Percentiles rank a stretch among this genome's conserved stretches.
Conservation (phyloP, 1,140 invertebrate species). For the Aphis craccivora region DNA sequence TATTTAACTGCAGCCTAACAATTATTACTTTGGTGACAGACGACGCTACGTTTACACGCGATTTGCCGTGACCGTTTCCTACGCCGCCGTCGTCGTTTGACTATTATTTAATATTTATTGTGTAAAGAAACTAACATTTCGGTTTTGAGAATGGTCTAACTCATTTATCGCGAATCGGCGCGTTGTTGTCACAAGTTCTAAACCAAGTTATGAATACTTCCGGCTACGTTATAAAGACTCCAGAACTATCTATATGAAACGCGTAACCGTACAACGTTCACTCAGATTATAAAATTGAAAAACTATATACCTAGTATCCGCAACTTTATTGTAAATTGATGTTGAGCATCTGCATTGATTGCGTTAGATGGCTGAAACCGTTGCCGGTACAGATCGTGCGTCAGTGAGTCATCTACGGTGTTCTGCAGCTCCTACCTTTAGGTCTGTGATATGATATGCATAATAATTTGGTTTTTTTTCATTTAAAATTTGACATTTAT, state of each 20-base stretch:
- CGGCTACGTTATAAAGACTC: neutral
- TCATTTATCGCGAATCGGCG: neutral
- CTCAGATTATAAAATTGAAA: no score
- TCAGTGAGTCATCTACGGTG: no score
- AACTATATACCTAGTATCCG: neutral
- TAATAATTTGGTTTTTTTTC: neutral
- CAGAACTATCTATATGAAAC: neutral
- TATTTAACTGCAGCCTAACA: neutral
- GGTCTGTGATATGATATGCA: no score
- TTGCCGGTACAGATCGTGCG: neutral
- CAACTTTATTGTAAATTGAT: neutral
- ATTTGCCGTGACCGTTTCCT: neutral
- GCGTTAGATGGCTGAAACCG: neutral
- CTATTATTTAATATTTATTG: constrained; percentile 13
- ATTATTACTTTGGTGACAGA: neutral
- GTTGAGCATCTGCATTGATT: neutral
- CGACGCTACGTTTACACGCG: neutral
- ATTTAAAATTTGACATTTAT: neutral
- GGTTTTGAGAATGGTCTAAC: neutral
- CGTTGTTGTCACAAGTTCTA: neutral
- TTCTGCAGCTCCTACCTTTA: no score
- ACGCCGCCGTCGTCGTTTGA: neutral
- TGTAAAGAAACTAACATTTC: neutral
- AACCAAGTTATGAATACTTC: neutral
- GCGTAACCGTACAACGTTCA: neutral